These are phyloP conservation scores for Leptinotarsa lineolata DNA, from an alignment of 1,140 invertebrate genomes.

Conservation along the genomic window DNA sequence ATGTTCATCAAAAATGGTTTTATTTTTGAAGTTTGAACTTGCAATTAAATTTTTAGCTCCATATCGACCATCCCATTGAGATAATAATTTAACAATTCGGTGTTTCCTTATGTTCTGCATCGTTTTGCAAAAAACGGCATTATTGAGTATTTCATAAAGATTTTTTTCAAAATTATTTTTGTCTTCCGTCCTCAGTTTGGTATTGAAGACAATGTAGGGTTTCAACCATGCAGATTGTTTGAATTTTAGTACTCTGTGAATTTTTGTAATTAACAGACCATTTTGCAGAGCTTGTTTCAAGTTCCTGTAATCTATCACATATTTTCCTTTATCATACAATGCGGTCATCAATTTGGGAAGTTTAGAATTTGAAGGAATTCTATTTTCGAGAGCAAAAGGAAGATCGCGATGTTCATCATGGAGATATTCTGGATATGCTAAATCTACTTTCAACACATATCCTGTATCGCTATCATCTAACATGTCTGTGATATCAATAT, in stretches of 20 bases:
- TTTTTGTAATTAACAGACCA: slow-evolving; percentile 13
- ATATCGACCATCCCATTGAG: too few species aligned
- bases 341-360: slow-evolving; percentile 54
- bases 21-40: too few species aligned
- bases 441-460: slow-evolving; percentile 56
- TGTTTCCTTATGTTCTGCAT: too few species aligned
- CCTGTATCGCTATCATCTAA: slow-evolving; percentile 55
- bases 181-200: neutral
- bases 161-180: slow-evolving; percentile 13
- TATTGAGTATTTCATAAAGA: neutral
- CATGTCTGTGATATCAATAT: slow-evolving; percentile 30
- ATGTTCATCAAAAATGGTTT: too few species aligned
- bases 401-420: slow-evolving; percentile 53
- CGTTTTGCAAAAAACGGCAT: too few species aligned
- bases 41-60: too few species aligned
- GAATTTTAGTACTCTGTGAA: slow-evolving; percentile 22
- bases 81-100: too few species aligned
- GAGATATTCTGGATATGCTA: slow-evolving; percentile 17
- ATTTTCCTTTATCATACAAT: slow-evolving; percentile 40
- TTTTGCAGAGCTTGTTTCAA: slow-evolving; percentile 12
- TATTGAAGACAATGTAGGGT: slow-evolving; percentile 50
- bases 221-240: slow-evolving; percentile 52
- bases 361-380: slow-evolving; percentile 39
- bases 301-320: slow-evolving; percentile 22
- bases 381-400: slow-evolving; percentile 53